Evolutionary conservation across 2,113 vertebrate genomes (phyloP), one percentile per base, ranked within the genome.

Genomic region (Macaca nemestrina): DNA sequence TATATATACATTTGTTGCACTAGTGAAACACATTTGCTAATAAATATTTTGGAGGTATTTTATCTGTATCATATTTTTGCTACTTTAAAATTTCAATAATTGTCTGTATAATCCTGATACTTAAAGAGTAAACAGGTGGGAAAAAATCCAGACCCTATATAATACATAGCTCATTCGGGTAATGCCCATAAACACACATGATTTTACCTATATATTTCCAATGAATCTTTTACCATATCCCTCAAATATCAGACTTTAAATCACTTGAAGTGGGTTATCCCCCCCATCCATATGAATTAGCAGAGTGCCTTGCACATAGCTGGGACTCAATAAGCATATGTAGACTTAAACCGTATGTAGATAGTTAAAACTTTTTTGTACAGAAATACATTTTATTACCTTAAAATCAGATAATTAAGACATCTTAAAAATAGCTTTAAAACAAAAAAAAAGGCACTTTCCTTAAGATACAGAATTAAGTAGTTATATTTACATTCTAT

Each of bases 81-180:
- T 93, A 61, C 55, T 95, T 80, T 70, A 40, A 95, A 90, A 81
- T 83, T 80, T 93, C 10, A 90, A 5, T 6, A 95, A 76, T 8
- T 85, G 1, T 43, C 30, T 57, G 40, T 70, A 20, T 38, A 82
- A 80, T 52, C 38, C 17, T 80, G 45, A 95, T 48, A 90, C 22
- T 3, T 35, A 73, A 67, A 50, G 18, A 83, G 11, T 35, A 67
- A 61, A 35, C n/a, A 30, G 9, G 35, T 18, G 17, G 73, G 3
- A n/a, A 40, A 38, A 32, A 22, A 45, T 23, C 30, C 38, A 79
- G 22, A 50, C 3, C 1, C 17, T 90, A 52, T 83, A 18, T 84
- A 96, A 91, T 13, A 79, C 23, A 73, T 18, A 40, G 23, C 16
- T 43, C 27, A 59, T 13, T 70, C 38, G 38, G n/a, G 64, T 27